Percentiles rank a stretch among this genome's conserved stretches.
phyloP scores from a whole-genome alignment of 2,113 vertebrate species.

The Corydoras sp. region DNA sequence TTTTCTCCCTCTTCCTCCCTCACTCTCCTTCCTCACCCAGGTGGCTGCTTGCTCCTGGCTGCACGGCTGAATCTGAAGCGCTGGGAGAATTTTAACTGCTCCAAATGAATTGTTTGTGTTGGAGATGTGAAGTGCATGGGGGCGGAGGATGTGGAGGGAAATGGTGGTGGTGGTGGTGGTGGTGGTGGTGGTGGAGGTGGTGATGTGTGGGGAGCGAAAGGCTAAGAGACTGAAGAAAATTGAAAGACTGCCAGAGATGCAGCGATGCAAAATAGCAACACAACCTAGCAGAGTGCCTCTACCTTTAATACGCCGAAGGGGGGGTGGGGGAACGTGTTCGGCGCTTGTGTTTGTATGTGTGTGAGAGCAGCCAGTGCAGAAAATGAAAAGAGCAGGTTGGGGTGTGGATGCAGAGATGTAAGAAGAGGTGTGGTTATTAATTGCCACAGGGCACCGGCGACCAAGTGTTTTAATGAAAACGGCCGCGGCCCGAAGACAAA shows the following conservation, averaged over 20 bases:
- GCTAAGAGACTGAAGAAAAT: conserved; percentile 87
- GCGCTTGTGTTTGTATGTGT: conserved; percentile 17
- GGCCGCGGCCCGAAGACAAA: conserved; percentile 95
- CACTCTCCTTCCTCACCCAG: conserved; percentile 67
- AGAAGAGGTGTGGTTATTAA: conserved; percentile 81
- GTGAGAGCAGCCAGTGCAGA: conserved; percentile 47
- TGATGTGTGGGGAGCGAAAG: conserved; percentile 70
- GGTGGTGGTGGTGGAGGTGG: conserved; percentile 25
- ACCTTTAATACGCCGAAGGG: conserved; percentile 72
- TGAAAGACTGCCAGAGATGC: conserved; percentile 85
- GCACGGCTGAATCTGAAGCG: conserved; percentile 69
- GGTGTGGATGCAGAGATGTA: conserved; percentile 58
- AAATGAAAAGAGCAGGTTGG: conserved; percentile 27
- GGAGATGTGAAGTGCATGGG: conserved; percentile 71
- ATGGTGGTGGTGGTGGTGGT: conserved; percentile 27
- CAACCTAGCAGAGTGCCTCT: conserved; percentile 81
- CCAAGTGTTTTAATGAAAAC: conserved; percentile 98
- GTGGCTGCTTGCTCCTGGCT: conserved; percentile 50
- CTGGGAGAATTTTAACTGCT: conserved; percentile 85
- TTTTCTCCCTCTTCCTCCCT: conserved; percentile 42
- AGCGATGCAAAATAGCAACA: conserved; percentile 82
- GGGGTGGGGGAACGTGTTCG: conserved; percentile 12
- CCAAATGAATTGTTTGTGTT: conserved; percentile 89
- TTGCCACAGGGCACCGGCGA: conserved; percentile 91
- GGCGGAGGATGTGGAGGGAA: conserved; percentile 29